Conservation (phyloP, 2,888 invertebrate species). For the Bugulina stolonifera region DNA sequence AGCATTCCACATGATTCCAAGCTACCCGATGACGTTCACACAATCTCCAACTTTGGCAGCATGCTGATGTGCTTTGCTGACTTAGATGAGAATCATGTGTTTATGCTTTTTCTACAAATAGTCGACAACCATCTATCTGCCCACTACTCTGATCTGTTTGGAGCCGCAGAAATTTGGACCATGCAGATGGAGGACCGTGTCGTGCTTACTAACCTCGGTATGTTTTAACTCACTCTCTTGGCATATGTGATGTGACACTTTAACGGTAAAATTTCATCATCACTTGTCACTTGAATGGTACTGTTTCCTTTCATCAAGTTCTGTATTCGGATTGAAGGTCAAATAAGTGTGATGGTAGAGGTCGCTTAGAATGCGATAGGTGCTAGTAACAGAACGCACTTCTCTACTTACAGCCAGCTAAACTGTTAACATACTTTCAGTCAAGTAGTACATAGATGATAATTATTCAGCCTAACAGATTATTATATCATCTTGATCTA, state of each 20-base stretch:
- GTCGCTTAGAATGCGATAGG: too few relatives aligned
- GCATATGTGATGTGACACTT: background rate
- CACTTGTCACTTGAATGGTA: too few relatives aligned
- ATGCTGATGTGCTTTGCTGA: conserved; percentile 20
- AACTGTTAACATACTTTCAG: too few relatives aligned
- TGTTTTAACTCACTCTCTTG: too few relatives aligned
- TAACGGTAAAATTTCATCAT: too few relatives aligned
- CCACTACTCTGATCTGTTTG: conserved; percentile 17
- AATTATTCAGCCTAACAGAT: background rate
- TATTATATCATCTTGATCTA: background rate
- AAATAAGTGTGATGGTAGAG: too few relatives aligned
- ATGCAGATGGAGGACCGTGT: conserved; percentile 23
- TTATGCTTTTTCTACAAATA: conserved; percentile 3
- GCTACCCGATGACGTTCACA: background rate
- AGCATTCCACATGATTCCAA: background rate
- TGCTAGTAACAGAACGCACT: too few relatives aligned
- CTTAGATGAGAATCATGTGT: conserved; percentile 21
- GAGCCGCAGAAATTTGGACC: conserved; percentile 24
- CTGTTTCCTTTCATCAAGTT: too few relatives aligned
- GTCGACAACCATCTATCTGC: conserved; percentile 23
- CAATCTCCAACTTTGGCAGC: conserved; percentile 24
- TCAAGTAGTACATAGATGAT: too few relatives aligned
- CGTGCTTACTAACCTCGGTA: conserved; percentile 13
- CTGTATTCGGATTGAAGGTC: too few relatives aligned
- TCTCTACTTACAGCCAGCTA: too few relatives aligned